Conservation (phyloP, 2,797 vertebrate genomes). For the Cirrhinus mrigala region DNA sequence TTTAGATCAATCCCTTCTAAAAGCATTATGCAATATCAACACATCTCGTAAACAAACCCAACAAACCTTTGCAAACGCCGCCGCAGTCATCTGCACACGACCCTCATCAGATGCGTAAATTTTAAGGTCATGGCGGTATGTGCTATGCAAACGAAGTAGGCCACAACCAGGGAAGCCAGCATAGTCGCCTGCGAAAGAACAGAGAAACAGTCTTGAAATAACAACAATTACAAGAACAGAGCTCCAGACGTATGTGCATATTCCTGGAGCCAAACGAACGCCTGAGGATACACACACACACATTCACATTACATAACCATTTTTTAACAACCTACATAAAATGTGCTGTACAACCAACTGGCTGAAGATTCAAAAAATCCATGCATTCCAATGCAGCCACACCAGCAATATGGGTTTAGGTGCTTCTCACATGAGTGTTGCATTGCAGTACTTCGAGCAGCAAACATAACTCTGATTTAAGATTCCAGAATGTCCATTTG, state of each 20-base stretch:
- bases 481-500: slow-evolving; percentile 26
- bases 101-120: slow-evolving; percentile 92
- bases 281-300: background rate
- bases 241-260: background rate
- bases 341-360: background rate
- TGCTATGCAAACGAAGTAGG: slow-evolving; percentile 89
- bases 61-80: slow-evolving; percentile 89
- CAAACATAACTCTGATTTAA: slow-evolving; percentile 1
- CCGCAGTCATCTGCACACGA: slow-evolving; percentile 91
- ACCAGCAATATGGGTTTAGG: slow-evolving; percentile 9
- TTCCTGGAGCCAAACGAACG: background rate
- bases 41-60: background rate
- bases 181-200: slow-evolving; percentile 81
- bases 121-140: slow-evolving; percentile 90
- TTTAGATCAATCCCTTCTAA: background rate
- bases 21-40: slow-evolving; percentile 2
- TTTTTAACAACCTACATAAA: background rate
- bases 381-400: slow-evolving; percentile 29
- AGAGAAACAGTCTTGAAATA: background rate
- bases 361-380: background rate
- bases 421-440: background rate
- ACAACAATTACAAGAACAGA: background rate
- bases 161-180: slow-evolving; percentile 91
- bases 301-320: background rate
- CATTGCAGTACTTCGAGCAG: background rate